Base-by-base conservation (phyloP, 2,113 vertebrate species). In the Rissa tridactyla region DNA sequence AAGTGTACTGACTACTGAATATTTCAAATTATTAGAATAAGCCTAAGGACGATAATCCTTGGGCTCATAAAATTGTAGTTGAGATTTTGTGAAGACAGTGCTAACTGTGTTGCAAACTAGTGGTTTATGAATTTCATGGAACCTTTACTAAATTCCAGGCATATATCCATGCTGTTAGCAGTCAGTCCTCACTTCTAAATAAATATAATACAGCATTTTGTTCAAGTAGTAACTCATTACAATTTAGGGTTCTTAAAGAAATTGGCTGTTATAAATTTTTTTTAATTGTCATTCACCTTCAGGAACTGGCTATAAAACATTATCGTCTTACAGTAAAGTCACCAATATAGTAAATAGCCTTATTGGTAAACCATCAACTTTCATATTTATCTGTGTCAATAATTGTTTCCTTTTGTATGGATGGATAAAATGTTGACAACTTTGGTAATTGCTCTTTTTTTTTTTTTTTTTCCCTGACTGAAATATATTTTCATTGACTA, bases 301-400 rank as follows among this genome's bases (percentile, higher is more conserved):
- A 97, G 82, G 96, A 94, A 95, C 83, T 96, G 93, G 68, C 95
- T 96, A 95, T 97, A 97, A 97, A 98, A 95, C 82, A 83, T 88
- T 92, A 69, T 14, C 47, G 55, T 81, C 95, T 97, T 95, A 95
- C 46, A 94, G 94, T 96, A 69, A 95, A 97, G 94, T 97, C 96
- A 97, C 96, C 97, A 98, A 94, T 77, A 95, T 75, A 73, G 83
- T 95, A 94, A 95, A 96, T 95, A 87, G 94, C 95, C 93, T 69
- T 96, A 97, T 95, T 97, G 91, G 94, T 96, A 97, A 97, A 92
- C 76, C 29, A 70, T 77, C 65, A 85, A 90, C 76, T 96, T 96
- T 86, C 81, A 87, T 95, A 96, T 97, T 97, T 96, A 88, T 97
- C 92, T 93, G 79, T 97, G 84, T 96, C 92, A 95, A 82, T 96